A percentile compares a stretch with the other conserved stretches of the same genome.
These are phyloP conservation scores for Propithecus perrieri DNA, from an alignment of 2,797 vertebrate genomes.

Conservation along the genomic window DNA sequence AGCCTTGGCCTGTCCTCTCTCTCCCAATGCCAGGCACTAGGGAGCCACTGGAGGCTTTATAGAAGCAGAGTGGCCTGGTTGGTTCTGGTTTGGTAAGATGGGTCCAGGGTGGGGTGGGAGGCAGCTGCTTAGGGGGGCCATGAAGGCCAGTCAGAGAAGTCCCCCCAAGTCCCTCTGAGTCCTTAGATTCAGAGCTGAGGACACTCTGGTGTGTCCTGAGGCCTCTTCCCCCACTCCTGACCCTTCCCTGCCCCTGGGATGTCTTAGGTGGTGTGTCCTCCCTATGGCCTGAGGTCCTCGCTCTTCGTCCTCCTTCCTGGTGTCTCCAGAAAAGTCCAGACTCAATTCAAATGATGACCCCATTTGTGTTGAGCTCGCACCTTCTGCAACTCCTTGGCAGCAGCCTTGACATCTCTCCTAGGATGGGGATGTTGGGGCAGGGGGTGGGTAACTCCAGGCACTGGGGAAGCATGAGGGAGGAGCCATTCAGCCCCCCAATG, in stretches of 20 bases:
- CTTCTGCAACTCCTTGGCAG: not conserved
- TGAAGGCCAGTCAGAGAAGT: not conserved
- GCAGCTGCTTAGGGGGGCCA: not conserved
- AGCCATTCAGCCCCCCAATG: fast-evolving
- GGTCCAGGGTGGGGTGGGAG: not conserved
- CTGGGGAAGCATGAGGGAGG: not conserved
- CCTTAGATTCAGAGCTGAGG: not conserved
- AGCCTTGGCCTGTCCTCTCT: not conserved
- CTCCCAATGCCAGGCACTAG: not conserved
- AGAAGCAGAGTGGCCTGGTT: not conserved
- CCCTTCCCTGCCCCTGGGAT: not conserved
- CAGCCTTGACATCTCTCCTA: not conserved
- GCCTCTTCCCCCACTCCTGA: not conserved
- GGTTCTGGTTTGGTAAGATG: not conserved
- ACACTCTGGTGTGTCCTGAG: not conserved
- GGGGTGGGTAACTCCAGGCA: not conserved
- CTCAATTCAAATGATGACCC: not conserved
- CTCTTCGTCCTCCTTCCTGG: not conserved
- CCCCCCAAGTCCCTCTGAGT: not conserved
- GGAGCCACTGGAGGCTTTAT: not conserved
- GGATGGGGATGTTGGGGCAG: fast-evolving
- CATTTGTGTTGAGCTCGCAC: not conserved
- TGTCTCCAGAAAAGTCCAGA: not conserved
- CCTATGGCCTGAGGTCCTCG: not conserved
- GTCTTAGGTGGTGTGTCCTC: not conserved